phyloP scores from a whole-genome alignment of 2,888 invertebrate species.

The Exocentrus adspersus region DNA sequence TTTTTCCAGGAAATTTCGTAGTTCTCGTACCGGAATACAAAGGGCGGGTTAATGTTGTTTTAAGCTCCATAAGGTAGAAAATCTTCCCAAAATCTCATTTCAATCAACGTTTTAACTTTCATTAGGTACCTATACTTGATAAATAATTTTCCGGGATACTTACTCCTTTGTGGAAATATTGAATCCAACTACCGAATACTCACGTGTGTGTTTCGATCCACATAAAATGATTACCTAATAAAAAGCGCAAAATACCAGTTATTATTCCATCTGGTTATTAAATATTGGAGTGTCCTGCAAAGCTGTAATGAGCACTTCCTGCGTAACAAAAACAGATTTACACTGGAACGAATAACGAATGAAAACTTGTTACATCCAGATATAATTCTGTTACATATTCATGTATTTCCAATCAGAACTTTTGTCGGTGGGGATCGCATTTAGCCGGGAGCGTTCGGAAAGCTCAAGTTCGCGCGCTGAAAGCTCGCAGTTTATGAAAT shows the following conservation, averaged over 20 bases:
- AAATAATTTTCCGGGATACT: too few relatives aligned
- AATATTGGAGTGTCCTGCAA: slow-evolving; percentile 6
- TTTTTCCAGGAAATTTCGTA: too few relatives aligned
- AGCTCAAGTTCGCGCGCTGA: slow-evolving; percentile 50
- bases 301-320: slow-evolving; percentile 20
- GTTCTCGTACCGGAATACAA: too few relatives aligned
- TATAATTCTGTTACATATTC: slow-evolving; percentile 54
- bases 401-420: slow-evolving; percentile 52
- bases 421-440: slow-evolving; percentile 32
- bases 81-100: too few relatives aligned
- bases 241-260: background rate
- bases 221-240: background rate
- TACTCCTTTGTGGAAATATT: too few relatives aligned
- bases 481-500: slow-evolving; percentile 47
- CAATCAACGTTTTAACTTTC: too few relatives aligned
- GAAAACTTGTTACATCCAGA: slow-evolving; percentile 46
- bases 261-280: background rate
- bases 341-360: slow-evolving; percentile 38
- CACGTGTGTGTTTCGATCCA: too few relatives aligned
- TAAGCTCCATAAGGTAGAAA: too few relatives aligned
- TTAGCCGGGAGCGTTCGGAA: slow-evolving; percentile 37
- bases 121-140: too few relatives aligned
- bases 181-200: too few relatives aligned
- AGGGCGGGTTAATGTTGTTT: too few relatives aligned
- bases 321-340: slow-evolving; percentile 36